These are phyloP conservation scores for Cyclophora albipunctata DNA, from an alignment of 2,888 invertebrate genomes.

Conservation along the genomic window DNA sequence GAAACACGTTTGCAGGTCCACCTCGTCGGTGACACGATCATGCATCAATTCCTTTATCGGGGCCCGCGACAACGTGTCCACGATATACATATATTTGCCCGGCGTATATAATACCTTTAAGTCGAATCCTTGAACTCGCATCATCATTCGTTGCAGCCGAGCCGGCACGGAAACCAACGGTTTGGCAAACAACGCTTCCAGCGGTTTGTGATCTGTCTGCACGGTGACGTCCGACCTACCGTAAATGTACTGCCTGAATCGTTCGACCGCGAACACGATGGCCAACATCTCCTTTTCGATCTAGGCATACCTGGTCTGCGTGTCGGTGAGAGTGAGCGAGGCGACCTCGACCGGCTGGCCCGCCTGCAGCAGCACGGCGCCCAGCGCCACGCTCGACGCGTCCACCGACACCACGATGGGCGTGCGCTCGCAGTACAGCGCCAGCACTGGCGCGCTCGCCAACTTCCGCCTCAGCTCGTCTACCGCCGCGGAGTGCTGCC, in stretches of 20 bases:
- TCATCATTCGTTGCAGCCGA: slow-evolving; percentile 11
- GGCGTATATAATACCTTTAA: slow-evolving; percentile 7
- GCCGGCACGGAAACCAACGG: slow-evolving; percentile 6
- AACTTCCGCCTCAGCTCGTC: slow-evolving; percentile 5
- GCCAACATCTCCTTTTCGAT: slow-evolving; percentile 25
- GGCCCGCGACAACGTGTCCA: slow-evolving; percentile 9
- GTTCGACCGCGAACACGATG: slow-evolving; percentile 6
- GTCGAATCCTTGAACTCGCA: slow-evolving; percentile 8
- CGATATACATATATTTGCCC: slow-evolving; percentile 5
- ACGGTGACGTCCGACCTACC: slow-evolving; percentile 5
- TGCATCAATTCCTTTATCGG: background rate
- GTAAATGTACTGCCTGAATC: slow-evolving; percentile 18
- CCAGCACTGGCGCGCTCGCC: slow-evolving; percentile 3
- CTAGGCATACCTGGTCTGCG: slow-evolving; percentile 19
- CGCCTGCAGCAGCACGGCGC: slow-evolving; percentile 19
- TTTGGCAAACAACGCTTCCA: slow-evolving; percentile 12
- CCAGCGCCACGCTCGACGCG: slow-evolving; percentile 13
- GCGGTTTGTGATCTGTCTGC: slow-evolving; percentile 13
- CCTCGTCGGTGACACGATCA: background rate
- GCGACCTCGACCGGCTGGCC: background rate
- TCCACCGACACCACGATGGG: slow-evolving; percentile 14
- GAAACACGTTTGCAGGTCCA: background rate
- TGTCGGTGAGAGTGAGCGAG: background rate
- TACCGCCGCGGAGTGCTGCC: background rate
- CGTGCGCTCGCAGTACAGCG: slow-evolving; percentile 6